A percentile compares a stretch with the other conserved stretches of the same genome.
Evolutionary conservation across 37 sponge, comb jelly and placozoan genomes (phyloP).

Genomic region (Beroe forskalii): DNA sequence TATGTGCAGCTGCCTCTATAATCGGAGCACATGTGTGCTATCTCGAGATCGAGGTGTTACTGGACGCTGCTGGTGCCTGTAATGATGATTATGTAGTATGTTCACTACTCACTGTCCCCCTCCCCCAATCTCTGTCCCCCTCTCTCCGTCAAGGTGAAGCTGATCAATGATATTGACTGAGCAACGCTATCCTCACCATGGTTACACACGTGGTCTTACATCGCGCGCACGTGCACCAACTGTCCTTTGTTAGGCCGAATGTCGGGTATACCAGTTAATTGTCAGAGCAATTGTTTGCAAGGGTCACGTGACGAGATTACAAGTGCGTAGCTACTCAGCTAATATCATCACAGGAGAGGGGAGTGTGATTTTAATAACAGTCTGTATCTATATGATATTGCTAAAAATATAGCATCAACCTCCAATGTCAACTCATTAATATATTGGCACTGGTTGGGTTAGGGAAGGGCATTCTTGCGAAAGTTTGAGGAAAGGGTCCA

Average conservation of each 20-base stretch:
- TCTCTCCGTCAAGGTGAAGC: too few relatives aligned
- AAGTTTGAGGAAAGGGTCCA: too few relatives aligned
- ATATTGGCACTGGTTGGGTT: too few relatives aligned
- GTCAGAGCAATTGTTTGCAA: not conserved
- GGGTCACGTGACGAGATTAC: not conserved
- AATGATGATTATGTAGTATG: too few relatives aligned
- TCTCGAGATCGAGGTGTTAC: too few relatives aligned
- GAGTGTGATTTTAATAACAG: not conserved
- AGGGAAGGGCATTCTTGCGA: too few relatives aligned
- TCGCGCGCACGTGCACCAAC: not conserved
- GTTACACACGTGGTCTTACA: not conserved
- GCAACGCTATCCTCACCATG: not conserved
- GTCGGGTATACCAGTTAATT: not conserved
- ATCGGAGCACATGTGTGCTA: too few relatives aligned
- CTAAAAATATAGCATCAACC: not conserved
- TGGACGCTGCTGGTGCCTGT: too few relatives aligned
- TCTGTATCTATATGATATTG: not conserved
- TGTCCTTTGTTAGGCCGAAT: not conserved
- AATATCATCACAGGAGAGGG: not conserved
- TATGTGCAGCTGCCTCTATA: too few relatives aligned
- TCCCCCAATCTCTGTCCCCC: too few relatives aligned
- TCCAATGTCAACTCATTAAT: too few relatives aligned
- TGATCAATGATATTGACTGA: not conserved
- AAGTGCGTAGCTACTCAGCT: not conserved
- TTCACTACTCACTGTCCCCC: too few relatives aligned